Base-by-base conservation (phyloP, 2,888 invertebrate genomes). In the Trichacis sp. region DNA sequence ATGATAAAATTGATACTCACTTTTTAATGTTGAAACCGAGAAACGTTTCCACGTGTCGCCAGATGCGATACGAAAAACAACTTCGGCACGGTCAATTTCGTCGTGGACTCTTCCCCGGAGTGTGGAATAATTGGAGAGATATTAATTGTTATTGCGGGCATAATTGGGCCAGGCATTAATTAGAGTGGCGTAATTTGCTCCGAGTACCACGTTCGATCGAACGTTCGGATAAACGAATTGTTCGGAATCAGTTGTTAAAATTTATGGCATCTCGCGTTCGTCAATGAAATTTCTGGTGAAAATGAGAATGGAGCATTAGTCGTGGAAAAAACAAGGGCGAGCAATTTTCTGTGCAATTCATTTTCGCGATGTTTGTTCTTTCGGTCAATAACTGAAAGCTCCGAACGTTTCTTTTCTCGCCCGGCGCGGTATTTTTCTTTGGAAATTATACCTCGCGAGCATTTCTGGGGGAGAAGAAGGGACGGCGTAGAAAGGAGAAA, bases 341-440 rank as follows among this genome's bases (percentile, higher is more conserved):
- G 11, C 11, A 2, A 11, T 55, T 51, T 20, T 11, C 42, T 19
- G 30, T 12, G 20, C 8, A 52, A 47, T 33, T 40, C 47, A 33
- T 53, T 59, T 53, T 12, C 18, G 45, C 53, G 60, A 61, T 60
- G 47, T 61, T 65, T 65, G 57, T 58, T 51, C 54, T 40, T 24
- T 52, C 36, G 51, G 58, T 58, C 66, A 58, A 66, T 66, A 66
- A 54, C 55, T 54, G 57, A 66, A 61, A 66, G 62, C 53, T 55
- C 53, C 54, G 67, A 58, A 68, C 64, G 63, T 60, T 61, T 64
- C 56, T 68, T 62, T 66, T 69, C 65, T 68, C 61, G 60, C 61
- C 50, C 58, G 29, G 47, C 61, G 45, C 48, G 52, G 49, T 78
- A 72, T 77, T 78, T 74, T 78, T 71, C 63, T 75, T 77, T 72